phyloP scores from a whole-genome alignment of 2,113 vertebrate genomes.

The Myiagra hebetior region DNA sequence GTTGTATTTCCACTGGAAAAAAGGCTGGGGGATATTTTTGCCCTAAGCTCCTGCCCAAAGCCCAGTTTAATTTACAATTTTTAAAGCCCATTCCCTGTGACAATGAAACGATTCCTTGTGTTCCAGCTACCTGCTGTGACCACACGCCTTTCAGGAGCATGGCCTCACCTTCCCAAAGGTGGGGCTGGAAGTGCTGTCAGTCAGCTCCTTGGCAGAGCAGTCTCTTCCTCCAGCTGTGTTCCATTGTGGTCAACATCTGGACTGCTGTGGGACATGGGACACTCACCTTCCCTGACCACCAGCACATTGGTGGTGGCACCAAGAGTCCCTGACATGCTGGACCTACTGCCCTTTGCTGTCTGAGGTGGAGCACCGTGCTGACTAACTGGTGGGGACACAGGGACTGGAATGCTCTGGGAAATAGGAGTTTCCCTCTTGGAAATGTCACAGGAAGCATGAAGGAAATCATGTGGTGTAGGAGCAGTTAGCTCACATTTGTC shows the following conservation, averaged over 20 bases:
- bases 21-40: not conserved
- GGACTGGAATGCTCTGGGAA: slow-evolving; percentile 18
- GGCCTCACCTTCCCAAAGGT: not conserved
- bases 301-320: not conserved
- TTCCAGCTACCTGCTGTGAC: not conserved
- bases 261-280: not conserved
- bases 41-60: not conserved
- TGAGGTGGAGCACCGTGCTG: accelerated
- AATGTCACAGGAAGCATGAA: slow-evolving; percentile 21
- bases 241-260: not conserved
- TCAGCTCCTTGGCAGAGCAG: not conserved
- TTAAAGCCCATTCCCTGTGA: not conserved
- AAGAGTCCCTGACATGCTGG: not conserved
- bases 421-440: slow-evolving; percentile 60
- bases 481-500: not conserved
- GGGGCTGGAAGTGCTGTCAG: not conserved
- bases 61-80: not conserved
- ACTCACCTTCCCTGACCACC: not conserved
- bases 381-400: not conserved
- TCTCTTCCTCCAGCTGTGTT: not conserved
- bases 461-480: slow-evolving; percentile 35
- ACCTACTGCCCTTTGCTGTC: not conserved
- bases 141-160: not conserved
- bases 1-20: not conserved
- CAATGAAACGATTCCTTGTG: not conserved